Evolutionary conservation across 2,797 vertebrate species (phyloP), one percentile per base, ranked within the genome.

Genomic region (Holocentrus rufus): DNA sequence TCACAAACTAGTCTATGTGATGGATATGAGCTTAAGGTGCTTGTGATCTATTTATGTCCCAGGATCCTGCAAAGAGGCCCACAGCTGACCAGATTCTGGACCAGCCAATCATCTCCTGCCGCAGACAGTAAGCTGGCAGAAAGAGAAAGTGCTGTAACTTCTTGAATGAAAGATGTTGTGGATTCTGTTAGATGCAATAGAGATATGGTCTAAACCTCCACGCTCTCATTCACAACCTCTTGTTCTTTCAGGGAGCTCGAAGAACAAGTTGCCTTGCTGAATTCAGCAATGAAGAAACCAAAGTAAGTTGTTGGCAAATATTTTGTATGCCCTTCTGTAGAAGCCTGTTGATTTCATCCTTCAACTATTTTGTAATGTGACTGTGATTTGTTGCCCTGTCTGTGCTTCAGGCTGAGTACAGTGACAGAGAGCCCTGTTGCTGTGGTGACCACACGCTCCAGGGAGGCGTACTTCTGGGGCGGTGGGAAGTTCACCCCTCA

Each of bases 401-500:
- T 68, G 22, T 44, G 7, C 49, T 1, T 7, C 6, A 99, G 98
- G 93, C 93, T 98, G 68, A 98, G 92, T 64, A 94, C 96, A 7
- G 87, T 93, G 88, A 95, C 93, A 0, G 98, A 99, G 77, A 94
- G 95, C 57, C 93, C 97, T 7, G 96, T 99, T 84, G 97, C 98
- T 2, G 96, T 99, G 85, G 98, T 99, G 83, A 99, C 98, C 63
- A 98, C 97, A 0, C 95, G 97, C 75, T 98, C 95, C 7, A 96
- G 98, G 77, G 98, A 99, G 82, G 96, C 97, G 80, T 99, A 99
- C 90, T 98, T 96, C 47, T 99, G 98, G 98, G 98, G 98, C 0
- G 98, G 98, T 22, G 98, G 98, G n/a, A 99, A 97, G 83, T 97
- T 97, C 82, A 98, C 98, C 14, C 97, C 98, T 14, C 98, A 99